Conservation (phyloP, 64 coral and sea anemone genomes). For the Pocillopora verrucosa region DNA sequence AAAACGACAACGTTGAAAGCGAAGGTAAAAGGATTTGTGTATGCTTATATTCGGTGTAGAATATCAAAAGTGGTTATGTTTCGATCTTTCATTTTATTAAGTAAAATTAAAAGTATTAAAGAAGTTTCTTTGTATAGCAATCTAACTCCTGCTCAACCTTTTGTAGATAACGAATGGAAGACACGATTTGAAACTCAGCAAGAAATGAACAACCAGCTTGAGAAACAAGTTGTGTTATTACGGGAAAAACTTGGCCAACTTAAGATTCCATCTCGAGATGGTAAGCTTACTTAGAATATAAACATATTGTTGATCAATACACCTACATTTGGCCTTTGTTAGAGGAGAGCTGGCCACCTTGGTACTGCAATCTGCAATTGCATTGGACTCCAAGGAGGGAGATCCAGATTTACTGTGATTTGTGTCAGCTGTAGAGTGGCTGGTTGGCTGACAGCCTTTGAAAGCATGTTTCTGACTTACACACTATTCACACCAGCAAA, state of each 20-base stretch:
- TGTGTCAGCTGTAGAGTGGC: too few species aligned
- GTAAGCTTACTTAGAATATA: slow-evolving; percentile 41
- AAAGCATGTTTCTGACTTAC: too few species aligned
- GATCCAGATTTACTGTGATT: too few species aligned
- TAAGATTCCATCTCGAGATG: slow-evolving; percentile 81
- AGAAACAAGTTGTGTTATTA: slow-evolving; percentile 91
- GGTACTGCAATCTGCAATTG: too few species aligned
- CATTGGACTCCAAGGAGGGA: too few species aligned
- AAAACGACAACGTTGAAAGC: slow-evolving; percentile 73
- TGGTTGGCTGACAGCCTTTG: too few species aligned
- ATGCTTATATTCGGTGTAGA: too few species aligned
- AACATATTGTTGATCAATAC: neutral
- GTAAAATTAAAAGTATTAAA: too few species aligned
- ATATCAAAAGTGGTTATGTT: too few species aligned
- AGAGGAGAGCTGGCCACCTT: too few species aligned
- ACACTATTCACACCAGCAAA: too few species aligned
- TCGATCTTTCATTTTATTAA: neutral
- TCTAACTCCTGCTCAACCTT: neutral
- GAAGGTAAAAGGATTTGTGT: slow-evolving; percentile 66
- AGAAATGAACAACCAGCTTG: slow-evolving; percentile 93
- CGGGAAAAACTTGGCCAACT: slow-evolving; percentile 88
- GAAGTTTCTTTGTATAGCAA: neutral
- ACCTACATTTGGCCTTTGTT: too few species aligned
- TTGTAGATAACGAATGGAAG: slow-evolving; percentile 97
- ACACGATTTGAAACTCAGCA: slow-evolving; percentile 95